Conservation (phyloP, 2,797 vertebrate genomes). For the Zonotrichia albicollis region DNA sequence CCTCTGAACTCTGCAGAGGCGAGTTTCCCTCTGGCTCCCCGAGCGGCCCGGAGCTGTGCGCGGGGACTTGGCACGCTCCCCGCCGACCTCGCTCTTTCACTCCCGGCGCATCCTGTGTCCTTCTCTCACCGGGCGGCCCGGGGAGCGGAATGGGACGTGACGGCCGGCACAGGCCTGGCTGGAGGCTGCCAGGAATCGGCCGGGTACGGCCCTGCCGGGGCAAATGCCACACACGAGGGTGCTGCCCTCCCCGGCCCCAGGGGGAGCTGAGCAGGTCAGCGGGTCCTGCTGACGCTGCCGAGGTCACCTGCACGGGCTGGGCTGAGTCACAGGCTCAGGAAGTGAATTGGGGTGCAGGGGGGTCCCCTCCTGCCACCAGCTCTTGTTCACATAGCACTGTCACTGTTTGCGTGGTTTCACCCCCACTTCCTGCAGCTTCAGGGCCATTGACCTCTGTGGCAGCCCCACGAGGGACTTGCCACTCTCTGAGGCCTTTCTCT, state of each 20-base stretch:
- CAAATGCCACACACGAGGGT: conserved; percentile 54
- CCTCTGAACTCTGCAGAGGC: conserved; percentile 81
- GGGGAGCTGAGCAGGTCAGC: neutral
- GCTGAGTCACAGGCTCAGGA: accelerated
- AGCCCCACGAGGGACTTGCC: neutral
- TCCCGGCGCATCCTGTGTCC: conserved; percentile 82
- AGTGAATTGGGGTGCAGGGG: accelerated
- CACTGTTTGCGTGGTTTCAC: accelerated
- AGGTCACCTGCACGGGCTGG: accelerated
- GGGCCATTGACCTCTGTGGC: neutral
- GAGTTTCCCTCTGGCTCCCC: conserved; percentile 76
- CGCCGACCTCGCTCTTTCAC: conserved; percentile 79
- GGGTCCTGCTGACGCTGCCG: accelerated
- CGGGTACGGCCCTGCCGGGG: conserved; percentile 70
- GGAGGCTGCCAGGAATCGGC: conserved; percentile 76
- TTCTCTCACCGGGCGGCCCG: conserved; percentile 79
- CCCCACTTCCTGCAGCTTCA: neutral
- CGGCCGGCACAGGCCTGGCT: conserved; percentile 78
- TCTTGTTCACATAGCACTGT: accelerated
- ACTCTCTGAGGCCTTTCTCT: neutral
- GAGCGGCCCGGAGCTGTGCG: conserved; percentile 69
- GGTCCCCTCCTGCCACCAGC: neutral
- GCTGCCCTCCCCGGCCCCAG: accelerated
- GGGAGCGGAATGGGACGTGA: conserved; percentile 82
- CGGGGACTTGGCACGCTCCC: conserved; percentile 79